These are phyloP conservation scores for Acrobasis repandana DNA, from an alignment of 2,888 invertebrate species.

Conservation along the genomic window DNA sequence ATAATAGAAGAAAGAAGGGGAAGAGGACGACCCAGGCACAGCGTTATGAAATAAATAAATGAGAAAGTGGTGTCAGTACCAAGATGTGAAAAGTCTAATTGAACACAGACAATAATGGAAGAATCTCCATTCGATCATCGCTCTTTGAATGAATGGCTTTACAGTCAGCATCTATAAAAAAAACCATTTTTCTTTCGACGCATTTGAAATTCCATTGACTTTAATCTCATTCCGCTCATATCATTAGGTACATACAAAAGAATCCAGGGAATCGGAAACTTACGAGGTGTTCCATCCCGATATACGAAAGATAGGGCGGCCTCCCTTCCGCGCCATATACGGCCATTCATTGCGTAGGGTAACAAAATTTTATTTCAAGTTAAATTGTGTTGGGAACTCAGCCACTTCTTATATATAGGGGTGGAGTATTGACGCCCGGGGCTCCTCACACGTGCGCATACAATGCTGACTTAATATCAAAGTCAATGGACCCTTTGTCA, in stretches of 20 bases:
- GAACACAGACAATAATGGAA: no score
- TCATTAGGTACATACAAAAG: slow-evolving; percentile 67
- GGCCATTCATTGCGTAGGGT: slow-evolving; percentile 67
- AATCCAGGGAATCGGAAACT: slow-evolving; percentile 64
- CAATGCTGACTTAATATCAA: slow-evolving; percentile 55
- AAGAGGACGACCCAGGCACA: no score
- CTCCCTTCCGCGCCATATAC: slow-evolving; percentile 70
- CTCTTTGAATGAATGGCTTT: no score
- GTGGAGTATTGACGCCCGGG: slow-evolving; percentile 57
- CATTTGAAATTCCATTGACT: slow-evolving; percentile 27
- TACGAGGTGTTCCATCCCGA: slow-evolving; percentile 62
- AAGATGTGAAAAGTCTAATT: no score
- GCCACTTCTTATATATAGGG: slow-evolving; percentile 71
- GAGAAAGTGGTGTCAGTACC: no score
- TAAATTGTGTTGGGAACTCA: slow-evolving; percentile 77
- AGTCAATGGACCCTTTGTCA: slow-evolving; percentile 64
- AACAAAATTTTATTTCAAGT: slow-evolving; percentile 79
- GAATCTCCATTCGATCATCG: no score
- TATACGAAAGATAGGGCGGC: slow-evolving; percentile 62
- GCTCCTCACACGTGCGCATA: slow-evolving; percentile 49
- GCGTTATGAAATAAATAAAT: no score
- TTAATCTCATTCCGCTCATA: slow-evolving; percentile 50
- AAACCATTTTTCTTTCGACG: background rate
- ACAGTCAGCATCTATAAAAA: background rate
- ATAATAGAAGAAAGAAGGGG: no score